phyloP scores from a whole-genome alignment of 2,888 invertebrate genomes.

The Psylliodes chrysocephalus region DNA sequence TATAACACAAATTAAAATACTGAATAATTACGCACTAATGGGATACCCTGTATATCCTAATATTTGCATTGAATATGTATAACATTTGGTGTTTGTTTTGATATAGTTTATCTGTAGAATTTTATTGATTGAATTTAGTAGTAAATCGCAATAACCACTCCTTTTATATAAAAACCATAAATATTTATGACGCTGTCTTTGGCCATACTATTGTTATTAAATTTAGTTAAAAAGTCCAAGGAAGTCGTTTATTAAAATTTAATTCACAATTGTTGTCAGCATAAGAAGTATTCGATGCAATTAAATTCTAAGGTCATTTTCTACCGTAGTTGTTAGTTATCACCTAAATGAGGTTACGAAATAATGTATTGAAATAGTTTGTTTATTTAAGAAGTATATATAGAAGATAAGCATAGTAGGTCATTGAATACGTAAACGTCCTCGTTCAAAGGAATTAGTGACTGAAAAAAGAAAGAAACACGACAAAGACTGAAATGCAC shows the following conservation, averaged over 20 bases:
- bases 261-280: background rate
- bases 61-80: no score
- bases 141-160: no score
- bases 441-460: conserved; percentile 28
- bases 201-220: background rate
- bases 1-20: no score
- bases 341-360: conserved; percentile 29
- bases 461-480: background rate
- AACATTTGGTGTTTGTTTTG: no score
- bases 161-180: background rate
- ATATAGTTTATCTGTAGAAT: no score
- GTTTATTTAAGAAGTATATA: conserved; percentile 30
- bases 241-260: background rate
- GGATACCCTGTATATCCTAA: no score
- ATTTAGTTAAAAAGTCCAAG: background rate
- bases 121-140: no score
- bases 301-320: conserved; percentile 28
- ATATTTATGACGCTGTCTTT: background rate
- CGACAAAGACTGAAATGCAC: background rate
- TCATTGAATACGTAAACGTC: conserved; percentile 24
- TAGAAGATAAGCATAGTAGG: conserved; percentile 39
- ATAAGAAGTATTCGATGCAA: background rate
- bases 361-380: conserved; percentile 28
- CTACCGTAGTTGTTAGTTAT: conserved; percentile 24
- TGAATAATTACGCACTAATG: no score